A percentile compares a stretch with the other conserved stretches of the same genome.
phyloP scores from a whole-genome alignment of 2,888 invertebrate genomes.

The Mesorhabditis sp. region DNA sequence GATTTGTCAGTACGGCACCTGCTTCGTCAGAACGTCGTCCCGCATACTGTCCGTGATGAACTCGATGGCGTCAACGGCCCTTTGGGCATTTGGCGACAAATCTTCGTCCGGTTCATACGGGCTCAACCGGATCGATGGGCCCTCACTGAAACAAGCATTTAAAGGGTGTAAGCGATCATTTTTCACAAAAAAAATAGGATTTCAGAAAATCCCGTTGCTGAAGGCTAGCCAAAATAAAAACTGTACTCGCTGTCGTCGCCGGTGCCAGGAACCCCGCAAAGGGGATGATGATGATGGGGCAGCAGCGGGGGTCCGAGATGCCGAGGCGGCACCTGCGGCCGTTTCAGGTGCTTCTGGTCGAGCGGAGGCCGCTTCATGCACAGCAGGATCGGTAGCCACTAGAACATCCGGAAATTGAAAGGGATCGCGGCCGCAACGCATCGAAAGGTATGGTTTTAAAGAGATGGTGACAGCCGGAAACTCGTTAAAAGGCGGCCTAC shows the following conservation, averaged over 20 bases:
- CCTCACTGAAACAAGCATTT: not conserved
- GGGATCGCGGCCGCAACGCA: conserved; percentile 66
- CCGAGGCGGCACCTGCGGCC: conserved; percentile 20
- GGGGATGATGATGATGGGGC: conserved; percentile 32
- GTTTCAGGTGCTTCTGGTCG: conserved; percentile 23
- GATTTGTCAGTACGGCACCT: conserved; percentile 29
- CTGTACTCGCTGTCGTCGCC: conserved; percentile 5
- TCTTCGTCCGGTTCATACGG: conserved; percentile 19
- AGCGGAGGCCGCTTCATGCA: conserved; percentile 83
- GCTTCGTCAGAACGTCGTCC: conserved; percentile 53
- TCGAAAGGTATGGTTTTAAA: not conserved
- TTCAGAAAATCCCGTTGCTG: not conserved
- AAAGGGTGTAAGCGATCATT: not conserved
- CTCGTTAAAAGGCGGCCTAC: conserved; percentile 15
- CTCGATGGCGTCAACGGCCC: conserved; percentile 54
- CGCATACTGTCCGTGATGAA: conserved; percentile 57
- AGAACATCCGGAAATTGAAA: conserved; percentile 8
- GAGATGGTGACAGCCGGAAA: not conserved
- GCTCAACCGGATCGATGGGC: conserved; percentile 1
- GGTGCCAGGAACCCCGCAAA: conserved; percentile 22
- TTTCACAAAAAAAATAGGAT: not conserved
- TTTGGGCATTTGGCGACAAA: conserved; percentile 32
- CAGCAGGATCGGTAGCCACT: conserved; percentile 80
- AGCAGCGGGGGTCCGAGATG: conserved; percentile 24
- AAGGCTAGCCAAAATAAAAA: not conserved